A percentile compares a stretch with the other conserved stretches of the same genome.
Evolutionary conservation across 2,888 invertebrate species (phyloP).

Genomic region (Acleris emargana): DNA sequence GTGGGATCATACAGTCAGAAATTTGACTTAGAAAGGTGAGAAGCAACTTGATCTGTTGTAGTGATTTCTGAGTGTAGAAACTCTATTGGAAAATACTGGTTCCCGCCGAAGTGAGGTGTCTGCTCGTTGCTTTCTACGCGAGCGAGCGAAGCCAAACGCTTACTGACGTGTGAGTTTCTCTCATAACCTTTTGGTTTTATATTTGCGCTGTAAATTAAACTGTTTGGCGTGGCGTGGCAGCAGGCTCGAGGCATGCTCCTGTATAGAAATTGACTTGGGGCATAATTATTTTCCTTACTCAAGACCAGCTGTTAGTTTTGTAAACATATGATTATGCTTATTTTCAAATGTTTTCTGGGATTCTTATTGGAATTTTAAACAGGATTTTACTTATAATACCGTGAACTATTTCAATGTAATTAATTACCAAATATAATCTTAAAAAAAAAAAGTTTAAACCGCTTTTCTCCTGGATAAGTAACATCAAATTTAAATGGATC

Average conservation of each 20-base stretch:
- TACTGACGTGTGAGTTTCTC: slow-evolving; percentile 79
- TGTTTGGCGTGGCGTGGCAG: slow-evolving; percentile 1
- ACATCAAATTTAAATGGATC: no score
- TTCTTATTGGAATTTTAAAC: slow-evolving; percentile 54
- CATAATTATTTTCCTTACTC: slow-evolving; percentile 54
- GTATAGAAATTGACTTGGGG: slow-evolving; percentile 57
- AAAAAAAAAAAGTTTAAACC: no score
- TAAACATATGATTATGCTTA: slow-evolving; percentile 68
- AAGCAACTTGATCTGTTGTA: slow-evolving; percentile 56
- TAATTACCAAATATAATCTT: no score
- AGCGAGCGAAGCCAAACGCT: slow-evolving; percentile 72
- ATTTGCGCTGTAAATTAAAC: slow-evolving; percentile 41
- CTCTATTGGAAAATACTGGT: slow-evolving; percentile 75
- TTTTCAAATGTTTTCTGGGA: slow-evolving; percentile 52
- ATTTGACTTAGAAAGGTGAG: slow-evolving; percentile 86
- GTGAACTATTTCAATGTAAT: no score
- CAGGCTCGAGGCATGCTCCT: slow-evolving; percentile 29
- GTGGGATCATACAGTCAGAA: slow-evolving; percentile 86
- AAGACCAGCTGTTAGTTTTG: slow-evolving; percentile 52
- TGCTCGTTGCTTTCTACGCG: slow-evolving; percentile 77
- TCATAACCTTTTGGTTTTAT: slow-evolving; percentile 63
- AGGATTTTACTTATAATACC: not conserved
- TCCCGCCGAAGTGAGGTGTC: slow-evolving; percentile 66
- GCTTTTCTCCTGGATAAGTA: no score
- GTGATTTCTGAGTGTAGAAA: slow-evolving; percentile 51